phyloP scores from a whole-genome alignment of 2,888 invertebrate genomes.

The Chrysina gloriosa region DNA sequence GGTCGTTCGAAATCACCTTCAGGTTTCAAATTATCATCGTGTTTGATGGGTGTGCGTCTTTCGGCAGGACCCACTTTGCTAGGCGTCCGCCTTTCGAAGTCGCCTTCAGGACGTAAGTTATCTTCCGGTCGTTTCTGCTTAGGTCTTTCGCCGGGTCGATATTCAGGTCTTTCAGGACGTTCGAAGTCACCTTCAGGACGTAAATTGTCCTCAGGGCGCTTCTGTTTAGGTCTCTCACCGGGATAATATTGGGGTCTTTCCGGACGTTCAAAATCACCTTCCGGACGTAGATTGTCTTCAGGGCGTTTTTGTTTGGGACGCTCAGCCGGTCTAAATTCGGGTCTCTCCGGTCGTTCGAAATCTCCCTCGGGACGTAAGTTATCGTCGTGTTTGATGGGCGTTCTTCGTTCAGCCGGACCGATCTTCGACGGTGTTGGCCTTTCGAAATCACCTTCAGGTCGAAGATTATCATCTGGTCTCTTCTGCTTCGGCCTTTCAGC shows the following conservation, averaged over 20 bases:
- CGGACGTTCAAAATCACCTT: constrained; percentile 67
- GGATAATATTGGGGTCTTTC: constrained; percentile 58
- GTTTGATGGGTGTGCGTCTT: constrained; percentile 59
- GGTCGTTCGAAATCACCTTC: constrained; percentile 72
- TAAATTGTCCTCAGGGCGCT: constrained; percentile 68
- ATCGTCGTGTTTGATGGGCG: constrained; percentile 69
- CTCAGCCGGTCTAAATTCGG: constrained; percentile 63
- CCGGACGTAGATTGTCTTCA: constrained; percentile 67
- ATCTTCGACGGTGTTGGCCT: constrained; percentile 62
- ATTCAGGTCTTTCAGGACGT: constrained; percentile 61
- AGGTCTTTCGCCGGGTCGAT: constrained; percentile 65
- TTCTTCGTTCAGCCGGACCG: constrained; percentile 57
- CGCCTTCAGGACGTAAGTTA: constrained; percentile 63
- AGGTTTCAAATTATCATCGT: constrained; percentile 60
- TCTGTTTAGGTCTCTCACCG: constrained; percentile 64
- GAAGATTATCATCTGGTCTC: constrained; percentile 65
- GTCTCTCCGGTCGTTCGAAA: constrained; percentile 61
- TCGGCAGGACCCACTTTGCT: constrained; percentile 59
- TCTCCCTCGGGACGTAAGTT: constrained; percentile 72
- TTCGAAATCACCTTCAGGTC: constrained; percentile 63
- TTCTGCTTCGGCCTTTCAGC: constrained; percentile 64
- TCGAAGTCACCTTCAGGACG: constrained; percentile 65
- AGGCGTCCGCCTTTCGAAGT: constrained; percentile 63
- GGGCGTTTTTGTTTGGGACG: constrained; percentile 68
- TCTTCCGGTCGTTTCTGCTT: constrained; percentile 64